Base-by-base conservation (phyloP, 2,888 invertebrate species). In the Yponomeuta sedellus region DNA sequence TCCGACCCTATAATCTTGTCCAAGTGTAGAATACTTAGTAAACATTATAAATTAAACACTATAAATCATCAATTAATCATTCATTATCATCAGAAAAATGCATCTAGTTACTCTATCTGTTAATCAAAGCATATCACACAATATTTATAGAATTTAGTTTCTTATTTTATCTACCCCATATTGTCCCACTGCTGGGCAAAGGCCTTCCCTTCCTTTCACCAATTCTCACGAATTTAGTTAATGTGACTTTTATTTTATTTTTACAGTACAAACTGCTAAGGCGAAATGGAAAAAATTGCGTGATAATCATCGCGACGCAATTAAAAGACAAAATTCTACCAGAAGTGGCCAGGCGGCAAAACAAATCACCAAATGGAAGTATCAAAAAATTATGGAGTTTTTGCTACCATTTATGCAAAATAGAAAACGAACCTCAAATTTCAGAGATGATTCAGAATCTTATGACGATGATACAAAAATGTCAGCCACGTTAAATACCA, bases 341-440 rank as follows among this genome's bases (percentile, higher is more conserved):
- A 67, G 67, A 67, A 67, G 66, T 67, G 67, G 67, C 39, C 66
- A 66, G 66, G 67, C 67, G 52, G 64, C 66, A 67, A 67, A 67
- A 67, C 66, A 67, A 66, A 66, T 59, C 63, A 66, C 44, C 59
- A 64, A 64, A 67, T 67, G 67, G 67, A 66, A 67, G 67, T 67
- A 67, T 66, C 67, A 67, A 67, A 67, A 67, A 67, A 44, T 64
- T 57, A 67, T 67, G 67, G 67, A 67, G 67, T 68, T 68, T 68
- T 66, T 68, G 61, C 64, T 68, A 64, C 67, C 67, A 61, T 66
- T 58, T 66, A 65, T 68, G 66, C 44, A 61, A 65, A 67, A 66
- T 64, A 65, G 67, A 65, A 59, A 67, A 64, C 66, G 68, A 67
- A 66, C 66, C 62, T 57, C 67, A 64, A 68, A 67, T 59, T 67